These are phyloP conservation scores for Mesaphorura yosii DNA, from an alignment of 1,140 invertebrate genomes.

Conservation along the genomic window DNA sequence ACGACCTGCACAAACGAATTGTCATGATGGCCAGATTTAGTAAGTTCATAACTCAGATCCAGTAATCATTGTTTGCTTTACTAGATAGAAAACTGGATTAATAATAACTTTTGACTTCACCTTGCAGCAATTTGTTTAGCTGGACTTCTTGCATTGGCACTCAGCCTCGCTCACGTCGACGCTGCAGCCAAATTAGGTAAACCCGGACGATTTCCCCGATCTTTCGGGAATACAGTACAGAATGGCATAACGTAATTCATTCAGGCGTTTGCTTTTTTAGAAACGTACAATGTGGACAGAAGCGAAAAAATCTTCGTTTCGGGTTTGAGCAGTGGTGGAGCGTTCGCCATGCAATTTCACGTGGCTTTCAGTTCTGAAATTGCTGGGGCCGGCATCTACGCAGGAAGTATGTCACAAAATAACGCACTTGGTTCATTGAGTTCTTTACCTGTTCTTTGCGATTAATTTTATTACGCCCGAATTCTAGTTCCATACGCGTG, in stretches of 20 bases:
- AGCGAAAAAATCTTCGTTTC: constrained; percentile 34
- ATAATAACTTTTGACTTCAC: too few relatives aligned
- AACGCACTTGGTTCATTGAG: background rate
- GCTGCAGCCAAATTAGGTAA: background rate
- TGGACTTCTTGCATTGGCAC: background rate
- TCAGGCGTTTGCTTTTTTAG: constrained; percentile 12
- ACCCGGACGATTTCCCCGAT: background rate
- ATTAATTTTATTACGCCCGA: background rate
- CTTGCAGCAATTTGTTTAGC: too few relatives aligned
- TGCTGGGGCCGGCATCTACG: constrained; percentile 37
- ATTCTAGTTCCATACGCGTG: constrained; percentile 33
- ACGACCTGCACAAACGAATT: too few relatives aligned
- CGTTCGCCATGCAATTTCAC: constrained; percentile 39
- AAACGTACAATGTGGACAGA: constrained; percentile 35
- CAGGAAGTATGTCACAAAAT: constrained; percentile 34
- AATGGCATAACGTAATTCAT: background rate
- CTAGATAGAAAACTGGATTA: too few relatives aligned
- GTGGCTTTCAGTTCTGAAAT: constrained; percentile 35
- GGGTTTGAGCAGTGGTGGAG: constrained; percentile 38
- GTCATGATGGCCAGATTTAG: too few relatives aligned
- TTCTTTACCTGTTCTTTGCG: background rate
- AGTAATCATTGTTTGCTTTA: too few relatives aligned
- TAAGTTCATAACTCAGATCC: too few relatives aligned
- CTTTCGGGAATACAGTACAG: background rate
- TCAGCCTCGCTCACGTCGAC: background rate